Evolutionary conservation across 2,113 vertebrate genomes (phyloP), one percentile per base, ranked within the genome.

Genomic region (Symphodus melops): DNA sequence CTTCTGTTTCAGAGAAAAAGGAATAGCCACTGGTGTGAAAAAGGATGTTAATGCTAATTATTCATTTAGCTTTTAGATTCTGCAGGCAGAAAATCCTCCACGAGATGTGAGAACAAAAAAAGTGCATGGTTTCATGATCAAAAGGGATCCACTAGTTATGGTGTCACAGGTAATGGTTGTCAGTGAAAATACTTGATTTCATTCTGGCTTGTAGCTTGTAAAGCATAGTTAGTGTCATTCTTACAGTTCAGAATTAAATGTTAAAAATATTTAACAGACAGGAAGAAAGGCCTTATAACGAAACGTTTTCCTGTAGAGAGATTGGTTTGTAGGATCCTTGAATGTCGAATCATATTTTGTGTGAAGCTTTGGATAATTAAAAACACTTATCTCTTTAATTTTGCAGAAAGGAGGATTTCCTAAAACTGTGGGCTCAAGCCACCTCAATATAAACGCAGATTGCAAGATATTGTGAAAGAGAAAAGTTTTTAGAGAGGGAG

Each of bases 391-490:
- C n/a, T 52, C 14, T 57, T 25, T 42, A n/a, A 52, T 42, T 48
- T 20, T n/a, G 8, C 28, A 53, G 17, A 58, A 49, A 56, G 61
- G 12, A 42, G 37, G n/a, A 68, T 61, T 4, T n/a, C 17, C 14
- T 62, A 48, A 63, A 23, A 9, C 68, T 72, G 19, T 4, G 66
- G 37, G 8, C 52, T 84, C 41, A 69, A n/a, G 5, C 44, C 41
- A 14, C 4, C 8, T 14, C 58, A 53, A 72, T 72, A 9, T 65
- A 74, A 75, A 23, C 0, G n/a, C 53, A 65, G 72, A 71, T 67
- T 74, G 65, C 36, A 21, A n/a, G 48, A 83, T 73, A 42, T 25
- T 46, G 21, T 37, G 33, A 60, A 25, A 46, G 17, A 39, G 53
- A 36, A 12, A 58, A 6, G n/a, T 65, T 77, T 72, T 65, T 17